These are phyloP conservation scores for Alectura lathami DNA, from an alignment of 2,113 vertebrate genomes.

Conservation along the genomic window DNA sequence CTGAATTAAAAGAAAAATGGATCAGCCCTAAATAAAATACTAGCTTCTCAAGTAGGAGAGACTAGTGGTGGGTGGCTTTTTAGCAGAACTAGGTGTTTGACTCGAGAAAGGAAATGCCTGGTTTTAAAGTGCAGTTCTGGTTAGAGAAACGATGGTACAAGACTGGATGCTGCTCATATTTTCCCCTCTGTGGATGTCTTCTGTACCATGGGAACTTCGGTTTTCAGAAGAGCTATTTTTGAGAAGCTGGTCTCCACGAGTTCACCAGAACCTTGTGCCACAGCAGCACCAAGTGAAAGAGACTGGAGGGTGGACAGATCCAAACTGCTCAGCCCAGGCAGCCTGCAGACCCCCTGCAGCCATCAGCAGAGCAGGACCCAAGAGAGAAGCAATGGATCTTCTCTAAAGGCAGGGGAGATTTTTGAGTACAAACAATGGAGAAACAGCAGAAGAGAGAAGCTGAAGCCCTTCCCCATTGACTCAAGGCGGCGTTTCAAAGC, in stretches of 20 bases:
- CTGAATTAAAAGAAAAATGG: constrained; percentile 73
- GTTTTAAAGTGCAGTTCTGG: neutral
- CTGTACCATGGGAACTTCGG: rapidly evolving
- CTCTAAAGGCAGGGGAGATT: neutral
- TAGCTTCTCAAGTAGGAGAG: neutral
- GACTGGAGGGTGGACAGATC: neutral
- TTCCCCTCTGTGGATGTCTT: neutral
- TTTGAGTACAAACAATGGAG: neutral
- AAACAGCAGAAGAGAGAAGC: neutral
- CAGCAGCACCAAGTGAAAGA: neutral
- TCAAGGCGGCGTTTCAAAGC: neutral
- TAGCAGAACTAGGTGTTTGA: neutral
- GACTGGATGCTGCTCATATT: rapidly evolving
- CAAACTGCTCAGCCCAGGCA: neutral
- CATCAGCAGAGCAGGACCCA: neutral
- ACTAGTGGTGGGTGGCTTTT: neutral
- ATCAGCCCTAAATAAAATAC: constrained; percentile 42
- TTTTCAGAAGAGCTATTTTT: neutral
- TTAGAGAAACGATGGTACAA: neutral
- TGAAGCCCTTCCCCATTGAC: neutral
- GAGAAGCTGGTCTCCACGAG: neutral
- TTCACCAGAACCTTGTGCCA: neutral
- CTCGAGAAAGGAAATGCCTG: neutral
- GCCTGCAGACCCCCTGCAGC: neutral
- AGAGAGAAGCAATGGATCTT: rapidly evolving